Base-by-base conservation (phyloP, 2,888 invertebrate genomes). In the Geophilus truncorum region DNA sequence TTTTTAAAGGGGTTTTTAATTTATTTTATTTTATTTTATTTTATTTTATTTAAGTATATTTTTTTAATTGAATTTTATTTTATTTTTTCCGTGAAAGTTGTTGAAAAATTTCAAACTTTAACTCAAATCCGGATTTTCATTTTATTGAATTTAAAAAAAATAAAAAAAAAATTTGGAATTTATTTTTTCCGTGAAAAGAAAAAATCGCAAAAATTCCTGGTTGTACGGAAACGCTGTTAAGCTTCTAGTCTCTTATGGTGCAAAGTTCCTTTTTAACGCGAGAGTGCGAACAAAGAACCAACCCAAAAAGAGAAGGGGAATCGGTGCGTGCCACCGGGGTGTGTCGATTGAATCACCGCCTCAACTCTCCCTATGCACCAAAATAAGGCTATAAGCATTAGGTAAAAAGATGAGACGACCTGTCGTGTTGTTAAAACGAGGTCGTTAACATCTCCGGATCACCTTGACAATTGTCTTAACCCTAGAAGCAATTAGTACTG, bases 301-400 rank as follows among this genome's bases (percentile, higher is more conserved):
- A 15, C 21, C n/a, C 2, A 62, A 18, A 21, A 18, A 62, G 57
- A 62, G 57, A 23, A n/a, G 57, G 57, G 57, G 57, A 62, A 62
- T 62, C 57, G 57, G 57, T 62, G 57, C 57, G 57, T 62, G 57
- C 57, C 57, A 62, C 57, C 57, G 57, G 57, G 57, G 57, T 62
- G 57, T 62, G 57, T 62, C 57, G 57, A 62, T 62, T 62, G 57
- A 62, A 62, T 62, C 57, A 62, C 57, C 57, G 57, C 21, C 18
- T 23, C 57, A 62, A 62, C 57, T 23, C 15, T 21, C n/a, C 7
- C 15, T n/a, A n/a, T n/a, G n/a, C n/a, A n/a, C n/a, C 3, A 23
- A 62, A 62, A 62, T 62, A 62, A 62, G 57, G 57, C 57, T 62
- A 62, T 62, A 62, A 62, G 21, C 57, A 23, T 57, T 57, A 57